phyloP scores from a whole-genome alignment of 2,113 vertebrate genomes.

The Epinephelus fuscoguttatus region DNA sequence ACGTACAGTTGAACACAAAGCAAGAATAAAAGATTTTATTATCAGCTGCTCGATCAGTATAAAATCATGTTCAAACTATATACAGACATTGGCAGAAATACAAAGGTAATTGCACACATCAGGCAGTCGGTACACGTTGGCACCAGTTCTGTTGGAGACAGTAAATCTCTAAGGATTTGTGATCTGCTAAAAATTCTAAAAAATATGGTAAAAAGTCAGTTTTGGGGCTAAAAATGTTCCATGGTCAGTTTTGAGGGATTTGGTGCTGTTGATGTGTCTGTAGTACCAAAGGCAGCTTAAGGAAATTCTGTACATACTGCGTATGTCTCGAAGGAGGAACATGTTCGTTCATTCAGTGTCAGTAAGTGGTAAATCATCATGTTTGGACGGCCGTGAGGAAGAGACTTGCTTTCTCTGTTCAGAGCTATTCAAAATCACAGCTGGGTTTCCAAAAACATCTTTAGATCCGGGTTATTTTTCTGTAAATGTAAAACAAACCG shows the following conservation, averaged over 20 bases:
- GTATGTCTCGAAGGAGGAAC: background rate
- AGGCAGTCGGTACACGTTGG: conserved; percentile 6
- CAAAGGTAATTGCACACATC: conserved; percentile 32
- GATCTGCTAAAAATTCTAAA: background rate
- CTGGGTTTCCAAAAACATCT: background rate
- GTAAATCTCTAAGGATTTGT: background rate
- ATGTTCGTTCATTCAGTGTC: background rate
- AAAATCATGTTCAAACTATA: conserved; percentile 39
- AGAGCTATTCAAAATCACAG: background rate
- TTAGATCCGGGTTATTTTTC: background rate
- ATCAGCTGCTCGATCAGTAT: conserved; percentile 19
- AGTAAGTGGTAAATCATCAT: background rate
- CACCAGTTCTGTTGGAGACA: background rate
- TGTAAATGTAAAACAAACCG: background rate
- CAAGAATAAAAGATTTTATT: conserved; percentile 40
- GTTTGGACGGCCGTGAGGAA: background rate
- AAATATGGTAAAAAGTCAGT: background rate
- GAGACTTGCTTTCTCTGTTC: too few relatives aligned
- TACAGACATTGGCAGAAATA: conserved; percentile 17
- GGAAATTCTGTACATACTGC: background rate
- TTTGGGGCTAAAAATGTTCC: background rate
- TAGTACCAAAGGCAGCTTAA: conserved; percentile 17
- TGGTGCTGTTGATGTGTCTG: background rate
- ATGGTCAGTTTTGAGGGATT: background rate
- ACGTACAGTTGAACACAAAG: background rate